phyloP scores from a whole-genome alignment of 1,140 invertebrate species.

The Spodoptera litura region DNA sequence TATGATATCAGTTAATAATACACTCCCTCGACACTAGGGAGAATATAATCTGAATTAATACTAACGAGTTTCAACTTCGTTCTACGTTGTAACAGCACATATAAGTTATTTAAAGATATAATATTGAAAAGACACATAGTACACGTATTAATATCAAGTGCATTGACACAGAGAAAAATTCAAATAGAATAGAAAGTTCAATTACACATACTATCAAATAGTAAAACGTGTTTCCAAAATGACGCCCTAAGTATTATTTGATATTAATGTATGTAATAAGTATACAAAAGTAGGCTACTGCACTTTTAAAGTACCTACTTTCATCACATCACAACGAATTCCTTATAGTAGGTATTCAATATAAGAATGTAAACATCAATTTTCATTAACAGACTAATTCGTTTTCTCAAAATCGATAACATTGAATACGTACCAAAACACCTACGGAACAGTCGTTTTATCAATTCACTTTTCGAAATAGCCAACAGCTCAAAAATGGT shows the following conservation, averaged over 20 bases:
- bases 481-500: slow-evolving; percentile 7
- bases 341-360: not conserved
- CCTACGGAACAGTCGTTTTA: no score
- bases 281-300: not conserved
- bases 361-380: not conserved
- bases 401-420: slow-evolving; percentile 21
- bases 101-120: not conserved
- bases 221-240: slow-evolving; percentile 23
- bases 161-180: not conserved
- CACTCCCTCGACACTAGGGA: not conserved
- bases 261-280: not conserved
- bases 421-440: slow-evolving; percentile 17
- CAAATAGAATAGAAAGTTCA: not conserved
- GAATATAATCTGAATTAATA: not conserved
- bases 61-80: not conserved
- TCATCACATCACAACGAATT: not conserved
- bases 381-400: not conserved
- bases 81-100: not conserved
- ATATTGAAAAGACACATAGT: slow-evolving; percentile 7
- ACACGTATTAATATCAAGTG: not conserved
- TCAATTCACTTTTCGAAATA: slow-evolving; percentile 1
- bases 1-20: not conserved
- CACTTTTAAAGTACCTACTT: not conserved
- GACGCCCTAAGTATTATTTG: not conserved
- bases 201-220: not conserved